These are phyloP conservation scores for Drosophila ambigua DNA, from an alignment of 1,140 invertebrate genomes.

Conservation along the genomic window DNA sequence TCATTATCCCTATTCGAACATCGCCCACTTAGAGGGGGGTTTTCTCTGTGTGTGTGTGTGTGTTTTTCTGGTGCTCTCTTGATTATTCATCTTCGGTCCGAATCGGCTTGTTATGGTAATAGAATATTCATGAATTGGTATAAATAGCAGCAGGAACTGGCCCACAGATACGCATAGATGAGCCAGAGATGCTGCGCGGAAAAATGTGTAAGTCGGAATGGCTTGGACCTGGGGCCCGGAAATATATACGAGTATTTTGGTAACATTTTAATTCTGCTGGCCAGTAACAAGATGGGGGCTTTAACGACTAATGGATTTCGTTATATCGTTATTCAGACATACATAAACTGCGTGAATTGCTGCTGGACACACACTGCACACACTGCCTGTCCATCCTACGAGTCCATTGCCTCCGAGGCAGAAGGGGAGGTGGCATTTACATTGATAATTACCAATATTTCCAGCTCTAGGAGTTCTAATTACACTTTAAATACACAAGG, in stretches of 20 bases:
- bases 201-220: constrained; percentile 15
- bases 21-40: constrained; percentile 13
- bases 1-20: constrained; percentile 71
- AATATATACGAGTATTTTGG: neutral
- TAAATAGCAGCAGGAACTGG: constrained; percentile 28
- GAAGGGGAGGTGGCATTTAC: neutral
- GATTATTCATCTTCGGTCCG: constrained; percentile 24
- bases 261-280: constrained; percentile 20
- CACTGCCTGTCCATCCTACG: neutral
- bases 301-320: constrained; percentile 36
- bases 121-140: constrained; percentile 68
- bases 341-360: constrained; percentile 17
- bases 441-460: constrained; percentile 26
- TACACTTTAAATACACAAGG: constrained; percentile 57
- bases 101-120: constrained; percentile 57
- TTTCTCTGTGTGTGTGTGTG: neutral
- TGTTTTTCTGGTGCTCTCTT: constrained; percentile 1
- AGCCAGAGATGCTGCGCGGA: too few relatives aligned
- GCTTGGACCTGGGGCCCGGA: constrained; percentile 14
- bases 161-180: neutral
- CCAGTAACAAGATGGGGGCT: neutral
- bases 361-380: neutral
- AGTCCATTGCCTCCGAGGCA: neutral
- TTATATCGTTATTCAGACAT: constrained; percentile 38
- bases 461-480: constrained; percentile 57